These are phyloP conservation scores for Copsychus sechellarum DNA, from an alignment of 2,113 vertebrate species.

Conservation along the genomic window DNA sequence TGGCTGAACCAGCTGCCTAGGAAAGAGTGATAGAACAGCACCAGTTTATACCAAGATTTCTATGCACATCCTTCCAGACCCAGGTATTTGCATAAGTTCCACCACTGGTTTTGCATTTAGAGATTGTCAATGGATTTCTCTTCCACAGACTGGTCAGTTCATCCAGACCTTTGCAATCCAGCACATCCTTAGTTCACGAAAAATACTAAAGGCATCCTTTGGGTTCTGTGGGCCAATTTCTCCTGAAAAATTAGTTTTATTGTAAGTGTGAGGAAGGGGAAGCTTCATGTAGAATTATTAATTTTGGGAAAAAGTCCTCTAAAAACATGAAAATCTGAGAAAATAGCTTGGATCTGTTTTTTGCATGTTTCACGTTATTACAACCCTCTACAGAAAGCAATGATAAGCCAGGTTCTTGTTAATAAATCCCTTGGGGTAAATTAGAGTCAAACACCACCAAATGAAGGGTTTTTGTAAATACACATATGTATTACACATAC, in stretches of 20 bases:
- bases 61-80: background rate
- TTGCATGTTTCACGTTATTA: background rate
- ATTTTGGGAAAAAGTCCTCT: background rate
- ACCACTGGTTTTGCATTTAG: background rate
- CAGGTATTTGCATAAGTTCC: background rate
- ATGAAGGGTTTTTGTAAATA: background rate
- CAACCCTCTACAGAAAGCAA: background rate
- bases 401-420: background rate
- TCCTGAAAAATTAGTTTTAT: background rate
- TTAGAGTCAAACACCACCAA: background rate
- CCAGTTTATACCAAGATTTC: background rate
- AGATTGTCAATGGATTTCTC: background rate
- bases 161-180: background rate
- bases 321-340: background rate
- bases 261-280: accelerated
- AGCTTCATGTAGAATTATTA: background rate
- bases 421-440: background rate
- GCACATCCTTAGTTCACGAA: background rate
- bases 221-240: background rate
- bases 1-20: background rate
- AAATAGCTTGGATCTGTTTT: background rate
- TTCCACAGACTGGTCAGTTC: background rate
- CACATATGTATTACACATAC: background rate
- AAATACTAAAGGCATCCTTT: background rate
- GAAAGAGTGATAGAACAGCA: background rate